Percentiles rank a stretch among this genome's conserved stretches.
phyloP scores from a whole-genome alignment of 2,797 vertebrate genomes.

The Aphelocoma californica region DNA sequence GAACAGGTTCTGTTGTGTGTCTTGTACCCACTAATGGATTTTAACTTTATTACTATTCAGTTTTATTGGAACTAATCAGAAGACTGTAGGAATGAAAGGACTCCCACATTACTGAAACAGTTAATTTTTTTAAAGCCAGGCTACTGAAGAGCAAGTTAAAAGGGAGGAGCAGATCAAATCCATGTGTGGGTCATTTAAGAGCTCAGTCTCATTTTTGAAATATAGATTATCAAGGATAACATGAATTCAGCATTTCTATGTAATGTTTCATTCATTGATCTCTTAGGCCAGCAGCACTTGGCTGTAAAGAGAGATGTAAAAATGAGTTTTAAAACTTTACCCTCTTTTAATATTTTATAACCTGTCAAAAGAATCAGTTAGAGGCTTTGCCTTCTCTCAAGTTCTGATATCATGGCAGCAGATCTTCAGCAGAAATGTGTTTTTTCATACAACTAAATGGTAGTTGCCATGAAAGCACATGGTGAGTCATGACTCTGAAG shows the following conservation, averaged over 20 bases:
- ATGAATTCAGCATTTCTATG: constrained; percentile 77
- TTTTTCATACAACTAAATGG: constrained; percentile 48
- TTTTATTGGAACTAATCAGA: constrained; percentile 72
- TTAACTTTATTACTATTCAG: constrained; percentile 66
- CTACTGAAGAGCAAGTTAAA: constrained; percentile 71
- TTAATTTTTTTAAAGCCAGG: constrained; percentile 71
- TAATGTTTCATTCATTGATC: constrained; percentile 79
- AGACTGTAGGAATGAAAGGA: constrained; percentile 48
- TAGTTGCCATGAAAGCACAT: constrained; percentile 64
- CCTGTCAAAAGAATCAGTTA: constrained; percentile 53
- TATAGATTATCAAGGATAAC: constrained; percentile 74
- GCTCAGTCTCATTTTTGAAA: constrained; percentile 73
- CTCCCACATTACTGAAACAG: constrained; percentile 70
- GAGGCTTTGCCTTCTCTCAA: constrained; percentile 57
- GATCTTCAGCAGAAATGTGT: constrained; percentile 37
- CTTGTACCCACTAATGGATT: constrained; percentile 65
- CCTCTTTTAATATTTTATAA: constrained; percentile 73
- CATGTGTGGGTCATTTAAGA: constrained; percentile 72
- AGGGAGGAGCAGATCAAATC: constrained; percentile 68
- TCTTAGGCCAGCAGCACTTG: constrained; percentile 52
- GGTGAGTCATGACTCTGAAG: constrained; percentile 58
- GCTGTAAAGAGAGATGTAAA: constrained; percentile 64
- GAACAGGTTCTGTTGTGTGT: constrained; percentile 47
- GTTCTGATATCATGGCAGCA: constrained; percentile 6
- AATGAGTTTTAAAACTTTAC: constrained; percentile 74